phyloP scores from a whole-genome alignment of 2,797 vertebrate genomes.

The Borostomias antarcticus region DNA sequence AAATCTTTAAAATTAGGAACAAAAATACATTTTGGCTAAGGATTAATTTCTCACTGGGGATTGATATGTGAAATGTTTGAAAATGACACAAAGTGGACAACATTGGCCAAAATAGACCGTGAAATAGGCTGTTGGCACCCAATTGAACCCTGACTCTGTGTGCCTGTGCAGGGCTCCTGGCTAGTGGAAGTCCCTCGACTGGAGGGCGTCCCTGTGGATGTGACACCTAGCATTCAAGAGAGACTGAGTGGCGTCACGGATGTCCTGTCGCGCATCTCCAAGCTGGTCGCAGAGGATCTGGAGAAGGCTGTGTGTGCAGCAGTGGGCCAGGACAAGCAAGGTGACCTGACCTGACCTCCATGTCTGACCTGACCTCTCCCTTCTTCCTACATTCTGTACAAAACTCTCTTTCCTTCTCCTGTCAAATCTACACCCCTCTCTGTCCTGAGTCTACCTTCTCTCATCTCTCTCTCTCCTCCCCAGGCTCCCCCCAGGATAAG shows the following conservation, averaged over 20 bases:
- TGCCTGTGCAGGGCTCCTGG: conserved; percentile 65
- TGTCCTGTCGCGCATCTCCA: conserved; percentile 71
- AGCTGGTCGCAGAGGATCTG: conserved; percentile 79
- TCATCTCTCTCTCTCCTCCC: conserved; percentile 16
- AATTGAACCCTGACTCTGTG: neutral
- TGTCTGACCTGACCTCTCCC: neutral
- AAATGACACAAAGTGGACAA: too few relatives aligned
- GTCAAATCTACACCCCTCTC: neutral
- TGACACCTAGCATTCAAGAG: conserved; percentile 68
- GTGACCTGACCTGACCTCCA: conserved; percentile 42
- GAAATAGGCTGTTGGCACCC: too few relatives aligned
- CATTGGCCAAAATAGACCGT: too few relatives aligned
- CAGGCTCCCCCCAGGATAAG: conserved; percentile 81
- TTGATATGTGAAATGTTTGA: too few relatives aligned
- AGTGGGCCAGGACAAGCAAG: conserved; percentile 71
- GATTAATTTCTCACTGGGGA: too few relatives aligned
- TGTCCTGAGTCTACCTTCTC: neutral
- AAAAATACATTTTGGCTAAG: too few relatives aligned
- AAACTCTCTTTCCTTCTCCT: neutral
- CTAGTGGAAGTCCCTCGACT: conserved; percentile 69
- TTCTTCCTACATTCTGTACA: too few relatives aligned
- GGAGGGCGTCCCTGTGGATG: conserved; percentile 59
- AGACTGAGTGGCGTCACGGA: conserved; percentile 70
- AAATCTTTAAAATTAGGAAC: too few relatives aligned
- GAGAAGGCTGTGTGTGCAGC: conserved; percentile 71